Evolutionary conservation across 2,113 vertebrate species (phyloP).

Genomic region (Ranitomeya variabilis): DNA sequence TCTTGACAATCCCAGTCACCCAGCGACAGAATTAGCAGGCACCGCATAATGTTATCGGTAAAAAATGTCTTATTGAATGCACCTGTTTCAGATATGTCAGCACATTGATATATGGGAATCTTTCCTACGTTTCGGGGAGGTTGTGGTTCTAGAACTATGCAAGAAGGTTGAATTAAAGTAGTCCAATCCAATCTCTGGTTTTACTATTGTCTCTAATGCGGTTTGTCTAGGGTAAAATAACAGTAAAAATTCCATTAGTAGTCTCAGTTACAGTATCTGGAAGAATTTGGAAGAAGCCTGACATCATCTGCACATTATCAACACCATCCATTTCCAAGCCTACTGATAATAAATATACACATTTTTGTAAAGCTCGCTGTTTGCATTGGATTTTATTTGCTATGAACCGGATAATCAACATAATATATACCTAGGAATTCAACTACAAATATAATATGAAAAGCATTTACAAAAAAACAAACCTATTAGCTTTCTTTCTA

Average conservation of each 20-base stretch:
- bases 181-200: not conserved
- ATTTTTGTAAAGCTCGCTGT: not conserved
- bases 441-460: not conserved
- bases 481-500: not conserved
- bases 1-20: not conserved
- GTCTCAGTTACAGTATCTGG: constrained; percentile 27
- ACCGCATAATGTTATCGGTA: not conserved
- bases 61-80: not conserved
- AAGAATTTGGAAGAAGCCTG: constrained; percentile 28
- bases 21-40: not conserved
- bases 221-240: constrained; percentile 27
- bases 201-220: constrained; percentile 3
- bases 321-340: not conserved
- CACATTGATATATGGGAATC: not conserved
- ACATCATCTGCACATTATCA: constrained; percentile 29
- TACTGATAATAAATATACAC: constrained; percentile 1
- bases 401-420: not conserved
- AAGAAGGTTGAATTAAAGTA: too few relatives aligned
- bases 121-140: not conserved
- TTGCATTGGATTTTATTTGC: not conserved
- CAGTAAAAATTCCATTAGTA: constrained; percentile 31
- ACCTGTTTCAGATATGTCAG: not conserved
- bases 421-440: not conserved
- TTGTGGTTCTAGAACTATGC: not conserved
- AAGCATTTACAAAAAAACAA: not conserved